These are phyloP conservation scores for Haliclystus octoradiatus DNA, from an alignment of 30 jellyfish, hydroid and myxozoan species.

Conservation along the genomic window DNA sequence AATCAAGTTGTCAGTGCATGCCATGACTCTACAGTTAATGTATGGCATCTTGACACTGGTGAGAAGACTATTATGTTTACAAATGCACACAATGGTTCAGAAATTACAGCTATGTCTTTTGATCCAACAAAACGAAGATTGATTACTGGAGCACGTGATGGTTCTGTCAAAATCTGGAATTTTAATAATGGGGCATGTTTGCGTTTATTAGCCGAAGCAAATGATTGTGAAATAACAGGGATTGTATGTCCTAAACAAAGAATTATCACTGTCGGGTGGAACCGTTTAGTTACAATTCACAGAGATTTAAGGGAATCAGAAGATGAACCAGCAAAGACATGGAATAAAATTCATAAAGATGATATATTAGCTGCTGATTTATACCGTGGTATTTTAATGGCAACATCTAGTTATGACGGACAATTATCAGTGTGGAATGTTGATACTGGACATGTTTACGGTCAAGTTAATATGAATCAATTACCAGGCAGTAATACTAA, in stretches of 20 bases:
- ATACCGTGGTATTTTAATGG: conserved; percentile 31
- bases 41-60: conserved; percentile 90
- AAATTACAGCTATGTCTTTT: conserved; percentile 74
- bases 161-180: conserved; percentile 76
- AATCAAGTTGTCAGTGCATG: conserved; percentile 96
- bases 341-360: conserved; percentile 62
- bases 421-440: conserved; percentile 63
- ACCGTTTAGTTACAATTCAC: conserved; percentile 27
- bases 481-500: not conserved
- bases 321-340: conserved; percentile 45
- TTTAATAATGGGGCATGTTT: conserved; percentile 88
- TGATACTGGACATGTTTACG: conserved; percentile 64
- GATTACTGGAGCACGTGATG: conserved; percentile 82
- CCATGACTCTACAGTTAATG: conserved; percentile 77
- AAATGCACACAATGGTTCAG: conserved; percentile 72
- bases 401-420: conserved; percentile 86
- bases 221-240: conserved; percentile 85
- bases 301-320: conserved; percentile 65
- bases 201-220: conserved; percentile 37
- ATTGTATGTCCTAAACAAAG: conserved; percentile 79
- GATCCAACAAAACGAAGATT: conserved; percentile 76
- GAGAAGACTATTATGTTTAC: conserved; percentile 73
- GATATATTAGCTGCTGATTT: conserved; percentile 62
- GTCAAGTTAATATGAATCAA: conserved; percentile 48
- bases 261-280: conserved; percentile 85